phyloP scores from a whole-genome alignment of 1,140 invertebrate genomes.

The Sitobion miscanthi region DNA sequence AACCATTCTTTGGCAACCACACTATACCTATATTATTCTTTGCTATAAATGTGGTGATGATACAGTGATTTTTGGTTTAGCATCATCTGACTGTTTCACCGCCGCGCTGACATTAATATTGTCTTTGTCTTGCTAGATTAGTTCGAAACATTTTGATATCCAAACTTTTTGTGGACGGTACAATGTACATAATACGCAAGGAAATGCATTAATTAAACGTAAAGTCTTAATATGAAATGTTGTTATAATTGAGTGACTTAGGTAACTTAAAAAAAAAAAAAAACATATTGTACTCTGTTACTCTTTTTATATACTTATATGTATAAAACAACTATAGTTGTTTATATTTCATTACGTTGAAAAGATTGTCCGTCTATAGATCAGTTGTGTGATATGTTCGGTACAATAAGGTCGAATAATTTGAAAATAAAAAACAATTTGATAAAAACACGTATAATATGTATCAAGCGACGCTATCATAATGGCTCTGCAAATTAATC shows the following conservation, averaged over 20 bases:
- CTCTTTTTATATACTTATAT: not conserved
- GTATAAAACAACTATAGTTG: not conserved
- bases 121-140: not conserved
- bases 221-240: not conserved
- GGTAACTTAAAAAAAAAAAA: not conserved
- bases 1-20: no score
- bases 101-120: not conserved
- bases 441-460: conserved; percentile 22
- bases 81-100: not conserved
- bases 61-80: not conserved
- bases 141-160: not conserved
- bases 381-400: conserved; percentile 21
- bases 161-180: not conserved
- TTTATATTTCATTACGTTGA: not conserved
- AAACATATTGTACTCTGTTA: not conserved
- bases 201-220: not conserved
- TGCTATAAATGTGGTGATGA: not conserved
- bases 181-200: not conserved
- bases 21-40: not conserved
- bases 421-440: conserved; percentile 47
- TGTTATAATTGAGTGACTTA: not conserved
- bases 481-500: conserved; percentile 30
- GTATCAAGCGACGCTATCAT: not conserved
- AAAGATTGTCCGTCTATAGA: not conserved
- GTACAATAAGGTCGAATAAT: conserved; percentile 47